Conservation (phyloP, 2,888 invertebrate genomes). For the Diaperis boleti region DNA sequence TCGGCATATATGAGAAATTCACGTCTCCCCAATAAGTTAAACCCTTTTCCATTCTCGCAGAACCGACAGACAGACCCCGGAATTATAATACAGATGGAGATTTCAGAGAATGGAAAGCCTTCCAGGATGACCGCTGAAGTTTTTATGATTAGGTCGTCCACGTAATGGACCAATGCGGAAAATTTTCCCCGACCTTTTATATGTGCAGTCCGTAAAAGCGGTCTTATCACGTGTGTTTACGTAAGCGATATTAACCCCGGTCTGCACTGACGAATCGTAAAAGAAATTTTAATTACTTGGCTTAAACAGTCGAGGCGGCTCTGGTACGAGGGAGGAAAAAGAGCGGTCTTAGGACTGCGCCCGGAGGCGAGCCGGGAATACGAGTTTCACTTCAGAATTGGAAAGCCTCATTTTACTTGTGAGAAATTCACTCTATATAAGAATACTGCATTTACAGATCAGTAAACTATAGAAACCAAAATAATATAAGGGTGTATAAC, state of each 20-base stretch:
- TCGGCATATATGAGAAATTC: slow-evolving; percentile 46
- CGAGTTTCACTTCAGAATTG: too few relatives aligned
- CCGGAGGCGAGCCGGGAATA: too few relatives aligned
- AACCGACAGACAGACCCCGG: slow-evolving; percentile 25
- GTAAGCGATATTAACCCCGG: slow-evolving; percentile 21
- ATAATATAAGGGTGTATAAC: too few relatives aligned
- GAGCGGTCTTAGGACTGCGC: too few relatives aligned
- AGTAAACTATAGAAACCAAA: too few relatives aligned
- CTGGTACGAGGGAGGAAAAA: too few relatives aligned
- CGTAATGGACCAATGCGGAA: slow-evolving; percentile 24
- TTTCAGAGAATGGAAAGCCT: slow-evolving; percentile 28
- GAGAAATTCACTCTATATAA: too few relatives aligned
- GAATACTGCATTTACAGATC: too few relatives aligned
- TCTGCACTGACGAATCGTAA: slow-evolving; percentile 9
- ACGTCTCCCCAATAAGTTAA: slow-evolving; percentile 44
- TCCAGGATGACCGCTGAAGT: slow-evolving; percentile 30
- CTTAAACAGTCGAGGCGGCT: neutral
- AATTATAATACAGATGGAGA: slow-evolving; percentile 21
- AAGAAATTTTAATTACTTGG: neutral
- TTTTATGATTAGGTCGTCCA: slow-evolving; percentile 28
- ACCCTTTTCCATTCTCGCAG: slow-evolving; percentile 38
- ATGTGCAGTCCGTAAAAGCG: too few relatives aligned
- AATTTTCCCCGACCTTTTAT: too few relatives aligned
- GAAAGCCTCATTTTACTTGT: too few relatives aligned
- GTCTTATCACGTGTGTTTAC: slow-evolving; percentile 25